Base-by-base conservation (phyloP, 2,113 vertebrate genomes). In the Eubucco bourcierii region DNA sequence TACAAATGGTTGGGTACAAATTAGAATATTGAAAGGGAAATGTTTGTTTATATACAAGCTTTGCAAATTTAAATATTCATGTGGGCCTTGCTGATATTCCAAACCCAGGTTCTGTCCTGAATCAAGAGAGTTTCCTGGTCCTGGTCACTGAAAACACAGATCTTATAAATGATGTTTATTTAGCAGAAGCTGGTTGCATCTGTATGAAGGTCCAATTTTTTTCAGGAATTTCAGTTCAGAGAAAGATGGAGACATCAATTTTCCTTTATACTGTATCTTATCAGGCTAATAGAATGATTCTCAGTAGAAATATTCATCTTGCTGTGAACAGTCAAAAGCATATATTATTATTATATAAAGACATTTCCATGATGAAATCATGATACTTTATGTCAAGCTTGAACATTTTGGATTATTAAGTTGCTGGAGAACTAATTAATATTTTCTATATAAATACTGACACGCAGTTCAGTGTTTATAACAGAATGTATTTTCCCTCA, bases 1-100 rank as follows among this genome's bases (percentile, higher is more conserved):
- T 95, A 20, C 3, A 5, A 85, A 64, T 81, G 13, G 88, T 96
- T 65, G 91, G 82, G 80, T 95, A 88, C 18, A 53, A 76, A 44
- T 31, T 46, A 47, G 12, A 77, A 80, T 56, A 12, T 28, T 58
- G 63, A 72, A 80, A 50, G 24, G 20, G 84, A 71, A 61, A 41
- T 15, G 8, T 41, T 77, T 74, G 27, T 28, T 23, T 12, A 31
- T 78, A 28, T 15, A 5, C 7, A 15, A 80, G 12, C 37, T 19
- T 28, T 76, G 27, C 19, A 84, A 75, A 71, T 72, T 56, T 61
- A 44, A 60, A 10, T 37, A 59, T 33, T 79, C 12, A 17, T 12
- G 15, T 10, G 3, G 10, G 14, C 58, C 52, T 87, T 61, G 41
- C 44, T 79, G 50, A 25, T 70, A 55, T 60, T 74, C 11, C 34